Conservation (phyloP, 2,113 vertebrate species). For the Nothocercus nigrocapillus region DNA sequence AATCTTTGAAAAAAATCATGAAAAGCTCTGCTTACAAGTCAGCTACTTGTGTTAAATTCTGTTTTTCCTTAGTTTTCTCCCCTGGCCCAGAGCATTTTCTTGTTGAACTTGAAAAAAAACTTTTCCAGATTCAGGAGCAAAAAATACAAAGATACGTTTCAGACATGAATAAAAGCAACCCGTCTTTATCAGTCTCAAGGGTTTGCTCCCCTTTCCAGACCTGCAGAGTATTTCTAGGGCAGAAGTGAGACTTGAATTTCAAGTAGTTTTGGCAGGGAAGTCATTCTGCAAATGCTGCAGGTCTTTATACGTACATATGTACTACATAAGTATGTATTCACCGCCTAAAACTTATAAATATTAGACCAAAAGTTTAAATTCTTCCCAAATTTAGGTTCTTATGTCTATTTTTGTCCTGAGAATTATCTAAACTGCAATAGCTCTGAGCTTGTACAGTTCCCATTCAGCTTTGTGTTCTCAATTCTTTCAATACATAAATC, state of each 20-base stretch:
- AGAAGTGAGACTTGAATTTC: background rate
- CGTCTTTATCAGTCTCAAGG: background rate
- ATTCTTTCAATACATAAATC: slow-evolving; percentile 24
- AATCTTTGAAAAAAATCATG: background rate
- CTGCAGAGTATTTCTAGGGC: background rate
- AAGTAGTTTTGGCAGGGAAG: background rate
- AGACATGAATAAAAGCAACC: background rate
- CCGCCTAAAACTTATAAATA: background rate
- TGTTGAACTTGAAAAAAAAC: background rate
- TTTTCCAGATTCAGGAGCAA: background rate
- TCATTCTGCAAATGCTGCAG: background rate
- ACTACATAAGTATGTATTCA: background rate
- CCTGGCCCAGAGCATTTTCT: background rate
- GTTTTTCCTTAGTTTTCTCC: background rate
- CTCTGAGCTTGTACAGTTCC: background rate
- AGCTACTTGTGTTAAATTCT: background rate
- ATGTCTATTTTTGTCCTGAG: background rate
- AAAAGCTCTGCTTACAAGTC: background rate
- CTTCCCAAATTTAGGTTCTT: background rate
- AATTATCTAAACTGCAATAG: background rate
- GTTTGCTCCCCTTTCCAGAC: background rate
- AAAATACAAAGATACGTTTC: background rate
- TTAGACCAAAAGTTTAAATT: background rate
- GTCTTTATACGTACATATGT: background rate
- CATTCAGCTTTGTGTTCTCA: background rate